Base-by-base conservation (phyloP, 2,888 invertebrate genomes). In the Perizoma flavofasciatum region DNA sequence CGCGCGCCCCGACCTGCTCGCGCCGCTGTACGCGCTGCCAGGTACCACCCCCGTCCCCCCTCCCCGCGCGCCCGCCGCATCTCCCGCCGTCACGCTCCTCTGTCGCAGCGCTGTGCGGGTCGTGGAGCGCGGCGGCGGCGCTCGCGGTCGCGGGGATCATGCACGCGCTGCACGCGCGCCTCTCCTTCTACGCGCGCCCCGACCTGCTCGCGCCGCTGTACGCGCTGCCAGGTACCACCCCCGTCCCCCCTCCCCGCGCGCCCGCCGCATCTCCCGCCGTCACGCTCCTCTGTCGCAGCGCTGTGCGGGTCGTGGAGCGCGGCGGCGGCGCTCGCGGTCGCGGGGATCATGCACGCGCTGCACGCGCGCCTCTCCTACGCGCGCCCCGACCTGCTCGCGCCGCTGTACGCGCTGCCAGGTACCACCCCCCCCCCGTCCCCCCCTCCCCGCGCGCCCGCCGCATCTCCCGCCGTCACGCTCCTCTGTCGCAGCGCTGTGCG, bases 171-270 rank as follows among this genome's bases (percentile, higher is more conserved):
- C 65, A 89, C 89, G 72, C 83, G 93, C 63, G 94, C 88, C 72
- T 97, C 93, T 92, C 95, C 71, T 97, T 72, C 77, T 85, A 79
- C 81, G 93, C 95, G 49, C 91, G 94, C 69, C 95, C 94, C 40
- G 90, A 93, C 72, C 95, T 96, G 93, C 89, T 96, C 58, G 93
- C 94, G 75, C 95, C 95, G 77, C 89, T 97, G 49, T 96, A 96
- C 96, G 69, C 91, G 50, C 88, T 92, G 32, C 69, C 69, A 0
- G 66, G 68, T 67, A 37, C 9, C 65, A 3, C 22, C 3, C 22
- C 22, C 22, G n/a, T 22, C 22, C 22, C 22, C 1, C 22, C 22
- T 22, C 22, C 22, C 22, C n/a, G n/a, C n/a, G n/a, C n/a, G n/a
- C n/a, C n/a, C n/a, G n/a, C n/a, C n/a, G n/a, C n/a, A 22, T 3